Conservation (phyloP, 1,140 invertebrate genomes). For the Micrasema minimum region DNA sequence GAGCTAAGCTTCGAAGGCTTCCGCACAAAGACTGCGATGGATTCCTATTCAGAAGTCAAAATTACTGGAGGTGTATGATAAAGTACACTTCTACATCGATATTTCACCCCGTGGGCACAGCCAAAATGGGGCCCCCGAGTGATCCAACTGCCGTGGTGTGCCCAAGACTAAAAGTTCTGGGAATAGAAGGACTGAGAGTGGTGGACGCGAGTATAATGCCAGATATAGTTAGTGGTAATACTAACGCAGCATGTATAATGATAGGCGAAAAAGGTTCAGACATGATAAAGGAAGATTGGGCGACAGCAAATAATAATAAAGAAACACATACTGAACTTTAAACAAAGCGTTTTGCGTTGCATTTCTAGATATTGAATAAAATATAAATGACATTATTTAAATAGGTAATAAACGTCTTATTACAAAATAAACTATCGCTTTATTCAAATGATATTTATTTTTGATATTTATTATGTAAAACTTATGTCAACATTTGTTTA, state of each 20-base stretch:
- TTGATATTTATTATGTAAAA: no score
- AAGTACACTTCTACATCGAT: slow-evolving; percentile 56
- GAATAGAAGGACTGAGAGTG: slow-evolving; percentile 54
- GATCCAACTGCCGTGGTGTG: slow-evolving; percentile 59
- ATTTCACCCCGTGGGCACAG: slow-evolving; percentile 65
- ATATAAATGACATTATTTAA: no score
- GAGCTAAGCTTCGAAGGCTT: slow-evolving; percentile 58
- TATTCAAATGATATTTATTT: no score
- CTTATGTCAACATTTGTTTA: no score
- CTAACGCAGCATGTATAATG: slow-evolving; percentile 61
- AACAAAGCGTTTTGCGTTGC: neutral
- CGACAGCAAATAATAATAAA: neutral
- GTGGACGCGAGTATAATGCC: slow-evolving; percentile 54
- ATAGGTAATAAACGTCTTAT: no score
- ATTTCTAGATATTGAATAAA: no score
- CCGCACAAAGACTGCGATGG: slow-evolving; percentile 60
- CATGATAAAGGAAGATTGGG: slow-evolving; percentile 60
- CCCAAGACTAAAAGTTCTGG: slow-evolving; percentile 60
- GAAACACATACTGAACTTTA: slow-evolving; percentile 8
- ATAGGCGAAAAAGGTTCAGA: slow-evolving; percentile 62
- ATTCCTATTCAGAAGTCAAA: slow-evolving; percentile 60
- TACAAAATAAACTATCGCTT: no score
- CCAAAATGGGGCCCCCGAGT: slow-evolving; percentile 62
- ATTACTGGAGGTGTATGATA: slow-evolving; percentile 61
- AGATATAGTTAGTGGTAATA: slow-evolving; percentile 58